phyloP scores from a whole-genome alignment of 2,888 invertebrate species.

The Lapara coniferarum region DNA sequence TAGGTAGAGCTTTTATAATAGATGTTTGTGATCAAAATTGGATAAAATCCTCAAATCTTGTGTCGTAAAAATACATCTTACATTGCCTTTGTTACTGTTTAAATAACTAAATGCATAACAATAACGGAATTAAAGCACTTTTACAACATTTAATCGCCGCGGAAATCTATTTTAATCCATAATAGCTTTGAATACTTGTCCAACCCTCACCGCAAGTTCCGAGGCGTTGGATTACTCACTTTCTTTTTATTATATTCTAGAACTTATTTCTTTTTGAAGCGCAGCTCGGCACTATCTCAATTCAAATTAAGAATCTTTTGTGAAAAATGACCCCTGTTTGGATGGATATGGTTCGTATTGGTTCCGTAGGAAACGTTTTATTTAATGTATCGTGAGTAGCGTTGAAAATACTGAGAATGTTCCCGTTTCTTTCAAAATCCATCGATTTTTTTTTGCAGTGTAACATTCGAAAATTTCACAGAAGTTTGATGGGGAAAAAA shows the following conservation, averaged over 20 bases:
- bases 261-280: slow-evolving; percentile 35
- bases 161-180: slow-evolving; percentile 13
- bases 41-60: background rate
- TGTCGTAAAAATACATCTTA: too few species aligned
- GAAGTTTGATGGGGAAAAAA: too few species aligned
- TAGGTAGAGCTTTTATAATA: background rate
- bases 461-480: too few species aligned
- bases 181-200: slow-evolving; percentile 18
- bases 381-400: background rate
- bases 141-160: background rate
- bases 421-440: too few species aligned
- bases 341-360: too few species aligned
- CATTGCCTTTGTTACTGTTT: too few species aligned
- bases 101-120: background rate
- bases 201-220: slow-evolving; percentile 30
- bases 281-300: slow-evolving; percentile 37
- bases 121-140: background rate
- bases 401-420: too few species aligned
- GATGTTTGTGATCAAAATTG: background rate
- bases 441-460: too few species aligned
- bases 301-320: slow-evolving; percentile 40
- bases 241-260: slow-evolving; percentile 36
- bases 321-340: slow-evolving; percentile 31
- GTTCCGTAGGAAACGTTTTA: background rate
- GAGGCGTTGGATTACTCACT: slow-evolving; percentile 27